phyloP scores from a whole-genome alignment of 2,113 vertebrate genomes.

The Centropus unirufus region DNA sequence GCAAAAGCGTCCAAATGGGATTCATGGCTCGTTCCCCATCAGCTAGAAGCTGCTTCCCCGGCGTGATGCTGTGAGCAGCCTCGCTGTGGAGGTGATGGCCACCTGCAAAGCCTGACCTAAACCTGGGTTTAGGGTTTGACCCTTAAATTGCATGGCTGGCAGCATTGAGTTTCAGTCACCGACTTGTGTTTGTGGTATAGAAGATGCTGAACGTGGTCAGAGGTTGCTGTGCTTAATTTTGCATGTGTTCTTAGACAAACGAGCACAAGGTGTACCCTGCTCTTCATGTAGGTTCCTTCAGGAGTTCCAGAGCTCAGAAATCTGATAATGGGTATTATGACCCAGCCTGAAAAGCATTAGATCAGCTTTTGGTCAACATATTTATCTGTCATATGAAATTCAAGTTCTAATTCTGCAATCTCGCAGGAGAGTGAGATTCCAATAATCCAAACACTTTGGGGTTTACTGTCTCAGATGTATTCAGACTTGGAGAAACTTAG shows the following conservation, averaged over 20 bases:
- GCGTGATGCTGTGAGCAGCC: background rate
- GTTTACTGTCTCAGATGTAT: background rate
- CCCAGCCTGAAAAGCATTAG: background rate
- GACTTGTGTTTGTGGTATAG: background rate
- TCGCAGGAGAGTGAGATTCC: background rate
- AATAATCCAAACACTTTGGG: background rate
- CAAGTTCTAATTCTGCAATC: background rate
- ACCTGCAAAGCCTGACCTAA: background rate
- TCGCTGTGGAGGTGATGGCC: background rate
- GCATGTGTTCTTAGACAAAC: background rate
- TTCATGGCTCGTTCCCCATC: background rate
- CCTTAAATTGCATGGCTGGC: background rate
- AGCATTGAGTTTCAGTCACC: background rate
- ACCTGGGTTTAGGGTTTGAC: background rate
- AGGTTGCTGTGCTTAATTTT: background rate
- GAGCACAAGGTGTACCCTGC: background rate
- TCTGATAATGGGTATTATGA: background rate
- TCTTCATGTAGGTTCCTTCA: background rate
- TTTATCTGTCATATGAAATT: background rate
- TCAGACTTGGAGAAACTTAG: background rate
- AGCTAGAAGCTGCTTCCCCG: background rate
- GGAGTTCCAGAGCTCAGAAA: background rate
- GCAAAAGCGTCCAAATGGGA: background rate
- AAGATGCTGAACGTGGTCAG: background rate
- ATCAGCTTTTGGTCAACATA: background rate